These are phyloP conservation scores for Parthenolecanium corni DNA, from an alignment of 2,888 invertebrate genomes.

Conservation along the genomic window DNA sequence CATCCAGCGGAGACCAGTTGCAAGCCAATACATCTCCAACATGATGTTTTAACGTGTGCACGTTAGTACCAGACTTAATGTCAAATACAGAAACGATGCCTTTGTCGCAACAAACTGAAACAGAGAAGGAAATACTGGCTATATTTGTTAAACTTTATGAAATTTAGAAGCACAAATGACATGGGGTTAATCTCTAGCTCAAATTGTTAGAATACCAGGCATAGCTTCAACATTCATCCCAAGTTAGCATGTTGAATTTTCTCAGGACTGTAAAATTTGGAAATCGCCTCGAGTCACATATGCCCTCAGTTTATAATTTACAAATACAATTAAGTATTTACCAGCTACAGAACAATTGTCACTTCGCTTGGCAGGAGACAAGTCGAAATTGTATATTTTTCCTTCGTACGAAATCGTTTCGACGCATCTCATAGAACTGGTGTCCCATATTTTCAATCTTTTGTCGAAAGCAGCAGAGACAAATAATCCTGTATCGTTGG, in stretches of 20 bases:
- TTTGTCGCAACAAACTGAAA: slow-evolving; percentile 11
- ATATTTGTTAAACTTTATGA: too few species aligned
- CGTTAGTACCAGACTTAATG: slow-evolving; percentile 5
- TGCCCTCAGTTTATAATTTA: too few species aligned
- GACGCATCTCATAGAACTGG: slow-evolving; percentile 12
- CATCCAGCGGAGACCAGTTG: slow-evolving; percentile 22
- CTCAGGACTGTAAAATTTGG: too few species aligned
- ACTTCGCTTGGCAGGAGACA: slow-evolving; percentile 17
- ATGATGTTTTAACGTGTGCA: slow-evolving; percentile 16
- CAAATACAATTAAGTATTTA: too few species aligned
- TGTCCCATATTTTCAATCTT: slow-evolving; percentile 29
- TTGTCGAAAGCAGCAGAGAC: slow-evolving; percentile 25
- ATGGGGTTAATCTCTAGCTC: neutral
- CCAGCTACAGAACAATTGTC: slow-evolving; percentile 28
- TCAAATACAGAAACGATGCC: slow-evolving; percentile 4
- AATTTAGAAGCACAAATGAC: too few species aligned
- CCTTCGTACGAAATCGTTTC: slow-evolving; percentile 24
- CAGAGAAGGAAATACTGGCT: too few species aligned
- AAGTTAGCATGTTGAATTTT: too few species aligned
- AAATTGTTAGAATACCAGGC: too few species aligned
- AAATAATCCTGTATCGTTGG: slow-evolving; percentile 30
- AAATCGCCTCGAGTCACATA: too few species aligned
- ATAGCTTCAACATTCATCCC: too few species aligned
- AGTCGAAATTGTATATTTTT: slow-evolving; percentile 28
- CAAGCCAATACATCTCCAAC: slow-evolving; percentile 18